Evolutionary conservation across 2,113 vertebrate genomes (phyloP).

Genomic region (Laticauda colubrina): DNA sequence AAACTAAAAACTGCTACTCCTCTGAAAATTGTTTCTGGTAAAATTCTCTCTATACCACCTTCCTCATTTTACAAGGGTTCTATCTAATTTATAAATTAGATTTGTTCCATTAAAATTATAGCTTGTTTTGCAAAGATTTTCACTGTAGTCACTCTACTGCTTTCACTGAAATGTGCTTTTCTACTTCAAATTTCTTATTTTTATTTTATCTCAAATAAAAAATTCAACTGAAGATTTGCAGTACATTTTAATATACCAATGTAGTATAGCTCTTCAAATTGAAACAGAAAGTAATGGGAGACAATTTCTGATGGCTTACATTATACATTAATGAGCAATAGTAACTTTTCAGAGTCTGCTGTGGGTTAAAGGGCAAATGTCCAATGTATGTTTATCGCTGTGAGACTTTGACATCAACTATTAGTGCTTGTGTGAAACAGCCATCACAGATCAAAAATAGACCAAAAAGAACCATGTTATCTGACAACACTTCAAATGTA

Average conservation of each 20-base stretch:
- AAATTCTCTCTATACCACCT: background rate
- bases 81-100: background rate
- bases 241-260: background rate
- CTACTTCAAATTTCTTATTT: background rate
- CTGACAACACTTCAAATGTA: background rate
- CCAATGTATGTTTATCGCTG: background rate
- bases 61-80: background rate
- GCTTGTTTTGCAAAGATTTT: background rate
- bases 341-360: background rate
- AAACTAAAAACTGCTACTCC: background rate
- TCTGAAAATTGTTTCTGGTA: background rate
- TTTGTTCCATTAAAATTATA: background rate
- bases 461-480: background rate
- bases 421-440: conserved; percentile 4
- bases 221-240: background rate
- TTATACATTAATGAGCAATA: background rate
- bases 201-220: background rate
- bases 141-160: background rate
- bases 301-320: background rate
- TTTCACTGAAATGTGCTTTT: background rate
- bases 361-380: background rate
- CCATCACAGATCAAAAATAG: background rate
- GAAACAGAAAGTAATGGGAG: background rate
- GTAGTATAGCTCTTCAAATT: background rate
- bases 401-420: background rate